These are phyloP conservation scores for Rhincodon typus DNA, from an alignment of 2,797 vertebrate species.

Conservation along the genomic window DNA sequence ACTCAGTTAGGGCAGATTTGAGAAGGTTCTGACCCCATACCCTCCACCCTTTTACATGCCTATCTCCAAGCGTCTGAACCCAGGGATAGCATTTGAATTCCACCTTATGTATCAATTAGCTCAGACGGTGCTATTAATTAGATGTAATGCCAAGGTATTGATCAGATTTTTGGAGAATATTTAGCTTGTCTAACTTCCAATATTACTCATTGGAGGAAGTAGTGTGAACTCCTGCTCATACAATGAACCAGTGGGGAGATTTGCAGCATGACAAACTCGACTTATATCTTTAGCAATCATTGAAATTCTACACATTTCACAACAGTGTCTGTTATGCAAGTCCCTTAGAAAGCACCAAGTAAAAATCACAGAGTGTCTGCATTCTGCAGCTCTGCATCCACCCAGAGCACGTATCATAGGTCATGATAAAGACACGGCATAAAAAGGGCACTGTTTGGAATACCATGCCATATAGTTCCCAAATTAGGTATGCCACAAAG, in stretches of 20 bases:
- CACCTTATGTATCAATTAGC: neutral
- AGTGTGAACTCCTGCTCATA: neutral
- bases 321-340: neutral
- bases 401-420: neutral
- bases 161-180: neutral
- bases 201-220: neutral
- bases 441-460: neutral
- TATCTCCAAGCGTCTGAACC: too few species aligned
- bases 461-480: too few species aligned
- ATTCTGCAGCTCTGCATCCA: too few species aligned
- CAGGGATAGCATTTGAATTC: too few species aligned
- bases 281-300: neutral
- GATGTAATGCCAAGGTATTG: neutral
- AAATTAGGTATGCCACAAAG: neutral
- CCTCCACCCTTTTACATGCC: too few species aligned
- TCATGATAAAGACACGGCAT: neutral
- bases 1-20: too few species aligned
- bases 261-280: neutral
- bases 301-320: neutral
- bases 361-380: neutral
- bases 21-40: too few species aligned
- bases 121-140: neutral
- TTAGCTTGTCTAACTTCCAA: neutral
- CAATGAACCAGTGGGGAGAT: neutral
- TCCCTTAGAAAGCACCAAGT: neutral